A percentile compares a stretch with the other conserved stretches of the same genome.
phyloP scores from a whole-genome alignment of 1,140 invertebrate species.

The Formica exsecta region DNA sequence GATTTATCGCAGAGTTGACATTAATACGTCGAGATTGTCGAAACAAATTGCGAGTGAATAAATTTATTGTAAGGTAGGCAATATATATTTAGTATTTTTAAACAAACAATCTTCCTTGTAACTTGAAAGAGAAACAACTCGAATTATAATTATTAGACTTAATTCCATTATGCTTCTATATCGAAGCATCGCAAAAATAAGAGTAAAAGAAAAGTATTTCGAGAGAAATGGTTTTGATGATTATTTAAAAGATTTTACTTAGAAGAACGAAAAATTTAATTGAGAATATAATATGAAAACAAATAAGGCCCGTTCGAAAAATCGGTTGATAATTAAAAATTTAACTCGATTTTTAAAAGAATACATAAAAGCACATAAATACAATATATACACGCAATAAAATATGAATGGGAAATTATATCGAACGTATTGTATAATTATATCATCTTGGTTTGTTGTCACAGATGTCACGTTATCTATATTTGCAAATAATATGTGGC shows the following conservation, averaged over 20 bases:
- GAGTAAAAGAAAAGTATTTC: neutral
- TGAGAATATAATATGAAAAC: neutral
- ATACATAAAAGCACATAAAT: neutral
- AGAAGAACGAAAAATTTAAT: neutral
- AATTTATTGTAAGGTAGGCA: neutral
- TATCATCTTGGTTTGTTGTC: neutral
- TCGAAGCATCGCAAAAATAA: neutral
- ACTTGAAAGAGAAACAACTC: neutral
- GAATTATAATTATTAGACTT: neutral
- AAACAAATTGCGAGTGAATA: neutral
- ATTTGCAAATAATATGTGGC: neutral
- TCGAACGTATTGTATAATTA: neutral
- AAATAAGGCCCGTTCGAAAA: neutral
- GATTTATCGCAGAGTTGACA: slow-evolving; percentile 9
- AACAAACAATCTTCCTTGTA: neutral
- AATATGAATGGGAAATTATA: slow-evolving; percentile 6
- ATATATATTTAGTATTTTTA: neutral
- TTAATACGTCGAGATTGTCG: neutral
- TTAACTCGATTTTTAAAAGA: neutral
- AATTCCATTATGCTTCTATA: neutral
- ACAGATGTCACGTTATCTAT: neutral
- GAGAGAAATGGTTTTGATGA: neutral
- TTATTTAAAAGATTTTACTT: neutral
- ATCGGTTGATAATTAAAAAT: neutral
- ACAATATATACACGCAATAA: neutral